Evolutionary conservation across 2,888 invertebrate species (phyloP).

Genomic region (Oxyscelio sp.): DNA sequence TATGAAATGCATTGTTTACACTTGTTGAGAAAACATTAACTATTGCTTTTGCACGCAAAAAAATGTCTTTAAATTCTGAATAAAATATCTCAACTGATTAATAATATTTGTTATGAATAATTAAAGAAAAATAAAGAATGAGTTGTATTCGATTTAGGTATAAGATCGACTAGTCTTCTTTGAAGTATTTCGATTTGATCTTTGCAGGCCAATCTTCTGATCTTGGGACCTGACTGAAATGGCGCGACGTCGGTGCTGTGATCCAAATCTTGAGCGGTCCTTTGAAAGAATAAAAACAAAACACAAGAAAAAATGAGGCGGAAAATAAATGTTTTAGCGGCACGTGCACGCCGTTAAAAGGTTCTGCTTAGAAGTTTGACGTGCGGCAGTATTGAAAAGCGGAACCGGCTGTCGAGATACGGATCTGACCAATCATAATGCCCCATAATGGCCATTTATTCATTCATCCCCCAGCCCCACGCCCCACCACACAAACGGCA

Average conservation of each 20-base stretch:
- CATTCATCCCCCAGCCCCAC: constrained; percentile 80
- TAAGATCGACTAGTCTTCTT: no score
- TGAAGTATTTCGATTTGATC: background rate
- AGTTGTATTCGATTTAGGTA: no score
- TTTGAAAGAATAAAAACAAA: constrained; percentile 47
- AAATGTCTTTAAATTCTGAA: no score
- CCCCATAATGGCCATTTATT: constrained; percentile 88
- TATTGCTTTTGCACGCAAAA: no score
- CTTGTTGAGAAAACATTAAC: no score
- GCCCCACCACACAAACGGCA: constrained; percentile 86
- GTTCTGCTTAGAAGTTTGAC: constrained; percentile 85
- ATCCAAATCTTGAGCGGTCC: constrained; percentile 57
- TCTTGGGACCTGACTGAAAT: constrained; percentile 23
- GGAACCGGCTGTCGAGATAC: constrained; percentile 88
- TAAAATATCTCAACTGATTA: no score
- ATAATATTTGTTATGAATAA: no score
- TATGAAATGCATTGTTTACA: no score
- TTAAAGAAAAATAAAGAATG: no score
- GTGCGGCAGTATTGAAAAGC: constrained; percentile 85
- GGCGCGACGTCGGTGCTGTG: constrained; percentile 23
- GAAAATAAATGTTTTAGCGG: constrained; percentile 77
- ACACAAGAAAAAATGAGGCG: constrained; percentile 60
- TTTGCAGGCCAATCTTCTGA: background rate
- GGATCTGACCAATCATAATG: constrained; percentile 88
- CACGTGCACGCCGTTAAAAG: constrained; percentile 88